A percentile compares a stretch with the other conserved stretches of the same genome.
Conservation (phyloP, 1,140 invertebrate genomes). For the Plodia interpunctella region DNA sequence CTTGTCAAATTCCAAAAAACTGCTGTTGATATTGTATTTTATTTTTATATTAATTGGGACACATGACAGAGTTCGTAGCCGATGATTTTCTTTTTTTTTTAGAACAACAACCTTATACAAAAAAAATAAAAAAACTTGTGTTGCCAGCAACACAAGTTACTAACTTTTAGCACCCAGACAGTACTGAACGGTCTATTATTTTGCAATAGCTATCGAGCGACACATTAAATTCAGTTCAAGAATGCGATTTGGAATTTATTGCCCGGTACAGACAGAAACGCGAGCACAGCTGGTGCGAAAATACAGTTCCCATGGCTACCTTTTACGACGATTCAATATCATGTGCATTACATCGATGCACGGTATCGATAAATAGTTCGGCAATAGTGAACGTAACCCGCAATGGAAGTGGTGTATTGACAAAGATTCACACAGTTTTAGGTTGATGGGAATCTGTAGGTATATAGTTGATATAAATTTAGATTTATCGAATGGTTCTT, state of each 20-base stretch:
- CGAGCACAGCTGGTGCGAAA: conserved; percentile 39
- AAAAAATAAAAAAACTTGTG: no score
- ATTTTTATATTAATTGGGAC: no score
- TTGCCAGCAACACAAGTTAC: no score
- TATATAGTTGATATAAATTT: no score
- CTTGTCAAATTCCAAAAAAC: no score
- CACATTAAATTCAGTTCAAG: conserved; percentile 45
- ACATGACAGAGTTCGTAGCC: no score
- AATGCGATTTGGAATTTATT: conserved; percentile 61
- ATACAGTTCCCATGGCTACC: conserved; percentile 38
- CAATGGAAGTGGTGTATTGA: neutral
- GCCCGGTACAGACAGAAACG: conserved; percentile 40
- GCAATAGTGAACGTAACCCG: neutral
- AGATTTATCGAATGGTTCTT: neutral
- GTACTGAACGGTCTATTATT: conserved; percentile 16
- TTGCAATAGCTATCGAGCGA: conserved; percentile 30
- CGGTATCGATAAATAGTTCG: neutral
- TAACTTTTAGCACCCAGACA: neutral
- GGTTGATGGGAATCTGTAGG: neutral
- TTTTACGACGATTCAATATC: neutral
- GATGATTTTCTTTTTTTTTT: no score
- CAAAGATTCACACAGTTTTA: neutral
- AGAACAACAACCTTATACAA: no score
- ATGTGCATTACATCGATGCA: neutral
- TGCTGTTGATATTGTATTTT: no score